Conservation (phyloP, 2,113 vertebrate genomes). For the Camelus dromedarius region DNA sequence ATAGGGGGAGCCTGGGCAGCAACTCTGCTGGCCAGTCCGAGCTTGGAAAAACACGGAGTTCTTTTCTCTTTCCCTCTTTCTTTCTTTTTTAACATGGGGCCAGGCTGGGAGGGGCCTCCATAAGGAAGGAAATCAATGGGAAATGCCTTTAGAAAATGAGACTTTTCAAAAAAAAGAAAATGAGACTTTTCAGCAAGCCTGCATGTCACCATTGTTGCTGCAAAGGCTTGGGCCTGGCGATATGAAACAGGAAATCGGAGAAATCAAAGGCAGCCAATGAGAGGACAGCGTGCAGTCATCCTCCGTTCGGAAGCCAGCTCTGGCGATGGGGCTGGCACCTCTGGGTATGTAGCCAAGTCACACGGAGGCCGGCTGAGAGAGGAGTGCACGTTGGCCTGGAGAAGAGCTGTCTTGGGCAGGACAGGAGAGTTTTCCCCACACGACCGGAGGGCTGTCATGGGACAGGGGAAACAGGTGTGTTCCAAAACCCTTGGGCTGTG, state of each 20-base stretch:
- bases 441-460: neutral
- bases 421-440: neutral
- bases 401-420: neutral
- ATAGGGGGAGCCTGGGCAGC: neutral
- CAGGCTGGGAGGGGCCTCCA: constrained; percentile 20
- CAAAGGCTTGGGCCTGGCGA: neutral
- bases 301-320: neutral
- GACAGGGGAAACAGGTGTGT: neutral
- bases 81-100: neutral
- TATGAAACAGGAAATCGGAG: constrained; percentile 68
- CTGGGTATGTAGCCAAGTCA: neutral
- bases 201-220: constrained; percentile 56
- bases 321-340: neutral
- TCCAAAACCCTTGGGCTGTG: neutral
- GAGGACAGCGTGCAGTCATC: neutral
- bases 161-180: constrained; percentile 60
- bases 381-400: neutral
- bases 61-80: neutral
- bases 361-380: neutral
- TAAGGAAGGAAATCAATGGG: constrained; percentile 80
- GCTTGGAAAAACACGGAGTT: constrained; percentile 31
- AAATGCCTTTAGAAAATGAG: constrained; percentile 79
- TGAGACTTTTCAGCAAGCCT: constrained; percentile 65
- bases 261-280: neutral
- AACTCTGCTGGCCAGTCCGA: neutral